Base-by-base conservation (phyloP, 2,888 invertebrate species). In the Leuctra nigra region DNA sequence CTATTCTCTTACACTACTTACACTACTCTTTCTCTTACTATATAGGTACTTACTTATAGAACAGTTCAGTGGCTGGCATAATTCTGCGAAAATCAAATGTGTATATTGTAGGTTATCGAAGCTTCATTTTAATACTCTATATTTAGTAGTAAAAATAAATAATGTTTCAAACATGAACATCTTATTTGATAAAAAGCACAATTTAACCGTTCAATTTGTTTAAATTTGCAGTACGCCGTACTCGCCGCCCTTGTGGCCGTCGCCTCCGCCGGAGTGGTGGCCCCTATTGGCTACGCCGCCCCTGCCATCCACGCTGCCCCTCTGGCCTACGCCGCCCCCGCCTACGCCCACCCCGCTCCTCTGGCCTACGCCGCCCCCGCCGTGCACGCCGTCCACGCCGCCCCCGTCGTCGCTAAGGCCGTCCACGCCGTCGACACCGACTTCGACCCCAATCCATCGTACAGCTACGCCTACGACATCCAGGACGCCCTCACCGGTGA, bases 221-320 rank as follows among this genome's bases (percentile, higher is more conserved):
- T n/a, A n/a, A n/a, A 11, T 1, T 61, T 63, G 3, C 60, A 66
- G 66, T 54, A 62, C 52, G 58, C 64, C 53, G 57, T 63, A 23
- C 59, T 65, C 61, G 63, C 64, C 56, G 64, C 65, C 53, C 33
- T 65, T 41, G 54, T 66, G 57, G 63, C 64, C 35, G 64, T 66
- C 22, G 65, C 65, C 47, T n/a, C n/a, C n/a, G n/a, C n/a, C n/a
- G n/a, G n/a, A n/a, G n/a, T n/a, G 29, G 24, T 18, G 23, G 53
- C 38, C 20, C 38, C 36, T 23, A 14, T 24, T 11, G 53, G 20
- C 6, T 53, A 53, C 53, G 54, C 54, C 54, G 39, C 39, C 54
- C 39, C 54, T 14, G 39, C 39, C 39, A 16, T 39, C 7, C 39
- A 16, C 22, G 25, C 23, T n/a, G 53, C 38, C 20, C 35, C 36